Conservation (phyloP, 2,797 vertebrate species). For the Hapalemur alaotrensis region DNA sequence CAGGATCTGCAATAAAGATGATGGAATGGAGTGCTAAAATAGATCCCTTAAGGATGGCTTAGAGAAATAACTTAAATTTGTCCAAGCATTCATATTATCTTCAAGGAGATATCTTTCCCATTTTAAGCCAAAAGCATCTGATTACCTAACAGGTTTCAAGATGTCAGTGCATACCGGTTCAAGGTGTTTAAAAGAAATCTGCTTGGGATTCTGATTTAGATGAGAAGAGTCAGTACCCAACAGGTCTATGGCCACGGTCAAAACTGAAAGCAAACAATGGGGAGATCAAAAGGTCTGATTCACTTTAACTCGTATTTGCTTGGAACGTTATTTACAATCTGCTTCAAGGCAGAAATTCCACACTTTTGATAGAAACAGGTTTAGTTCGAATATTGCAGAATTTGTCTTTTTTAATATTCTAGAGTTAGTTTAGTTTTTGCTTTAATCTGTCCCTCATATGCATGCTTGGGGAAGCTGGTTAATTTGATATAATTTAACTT, state of each 20-base stretch:
- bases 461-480: background rate
- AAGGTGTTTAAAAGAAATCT: slow-evolving; percentile 18
- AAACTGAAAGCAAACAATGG: background rate
- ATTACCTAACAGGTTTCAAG: slow-evolving; percentile 16
- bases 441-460: background rate
- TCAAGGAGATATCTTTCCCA: background rate
- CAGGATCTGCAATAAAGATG: background rate
- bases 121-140: slow-evolving; percentile 23
- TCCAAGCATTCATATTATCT: slow-evolving; percentile 2
- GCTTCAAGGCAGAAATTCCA: background rate
- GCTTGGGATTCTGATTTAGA: background rate
- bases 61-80: background rate
- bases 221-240: background rate
- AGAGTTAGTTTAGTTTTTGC: background rate
- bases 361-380: background rate
- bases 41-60: background rate
- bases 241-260: background rate
- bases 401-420: background rate
- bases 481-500: background rate
- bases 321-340: background rate
- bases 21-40: background rate
- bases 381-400: background rate
- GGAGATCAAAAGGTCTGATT: background rate
- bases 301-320: background rate
- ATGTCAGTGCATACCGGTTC: background rate